Base-by-base conservation (phyloP, 2,797 vertebrate species). In the Gobio occitaniae region DNA sequence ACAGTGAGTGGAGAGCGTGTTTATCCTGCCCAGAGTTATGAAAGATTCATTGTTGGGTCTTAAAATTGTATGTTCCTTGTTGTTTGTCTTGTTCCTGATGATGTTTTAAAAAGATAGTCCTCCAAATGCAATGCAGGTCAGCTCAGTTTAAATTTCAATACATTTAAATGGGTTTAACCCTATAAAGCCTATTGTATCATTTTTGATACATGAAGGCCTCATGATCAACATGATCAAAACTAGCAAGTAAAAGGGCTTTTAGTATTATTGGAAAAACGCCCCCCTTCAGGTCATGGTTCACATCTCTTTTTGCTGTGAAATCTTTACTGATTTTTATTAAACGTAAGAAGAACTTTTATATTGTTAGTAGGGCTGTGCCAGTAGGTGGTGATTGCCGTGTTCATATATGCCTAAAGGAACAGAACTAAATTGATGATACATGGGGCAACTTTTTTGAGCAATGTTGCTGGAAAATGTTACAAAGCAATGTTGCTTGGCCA, bases 21-120 rank as follows among this genome's bases (percentile, higher is more conserved):
- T 81, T n/a, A 12, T 38, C 32, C 56, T 56, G 36, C 81, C 61
- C 56, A 59, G 84, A 41, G 72, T 86, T 89, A 83, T 91, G 50
- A 92, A 92, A 93, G 91, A 93, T 92, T 92, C 86, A 93, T 90
- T 25, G 61, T 85, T 75, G 54, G 50, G 10, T 47, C 54, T 44
- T 13, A 74, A 63, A 38, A 17, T 50, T 50, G 44, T 78, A 79
- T 50, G 54, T 63, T 72, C 10, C 19, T 21, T 2, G 0, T 17
- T 75, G 44, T 54, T 66, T 76, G 68, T 41, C 9, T 19, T 79
- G 76, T 47, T 74, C 15, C 9, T 48, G n/a, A 12, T 44, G 10
- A 15, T 59, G 2, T 10, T 77, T 47, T 29, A 66, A 68, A 50
- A 32, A 32, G 15, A 48, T 29, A 8, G 15, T 29, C 9, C 56